A percentile compares a stretch with the other conserved stretches of the same genome.
These are phyloP conservation scores for Sipha flava DNA, from an alignment of 1,140 invertebrate genomes.

Conservation along the genomic window DNA sequence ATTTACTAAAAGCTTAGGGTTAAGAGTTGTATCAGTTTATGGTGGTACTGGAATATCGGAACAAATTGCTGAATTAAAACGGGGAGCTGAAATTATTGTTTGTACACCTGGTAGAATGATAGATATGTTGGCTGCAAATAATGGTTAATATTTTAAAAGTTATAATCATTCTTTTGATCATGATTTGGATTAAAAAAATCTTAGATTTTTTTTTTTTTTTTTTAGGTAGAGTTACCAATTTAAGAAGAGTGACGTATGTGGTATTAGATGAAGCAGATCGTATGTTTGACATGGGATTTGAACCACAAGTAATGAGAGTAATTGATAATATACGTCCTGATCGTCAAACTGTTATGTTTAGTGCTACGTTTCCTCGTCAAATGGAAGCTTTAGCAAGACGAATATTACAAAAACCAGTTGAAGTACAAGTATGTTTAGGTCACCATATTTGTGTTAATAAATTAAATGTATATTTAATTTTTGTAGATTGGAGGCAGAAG, in stretches of 20 bases:
- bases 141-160: slow-evolving; percentile 50
- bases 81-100: slow-evolving; percentile 96
- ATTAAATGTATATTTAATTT: neutral
- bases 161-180: too few species aligned
- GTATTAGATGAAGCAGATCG: slow-evolving; percentile 98
- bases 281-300: slow-evolving; percentile 99
- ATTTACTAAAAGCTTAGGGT: slow-evolving; percentile 79
- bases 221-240: slow-evolving; percentile 82
- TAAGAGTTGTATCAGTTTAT: slow-evolving; percentile 93
- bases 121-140: slow-evolving; percentile 98
- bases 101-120: slow-evolving; percentile 99
- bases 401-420: slow-evolving; percentile 90
- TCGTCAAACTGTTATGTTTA: slow-evolving; percentile 96
- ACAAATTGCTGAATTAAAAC: slow-evolving; percentile 95
- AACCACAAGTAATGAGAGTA: slow-evolving; percentile 96
- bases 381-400: slow-evolving; percentile 96
- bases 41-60: slow-evolving; percentile 96
- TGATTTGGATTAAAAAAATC: too few species aligned
- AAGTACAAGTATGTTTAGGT: slow-evolving; percentile 61
- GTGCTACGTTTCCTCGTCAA: slow-evolving; percentile 95
- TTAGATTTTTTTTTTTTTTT: slow-evolving; percentile 22
- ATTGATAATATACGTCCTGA: slow-evolving; percentile 96
- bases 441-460: neutral
- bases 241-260: slow-evolving; percentile 89
- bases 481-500: slow-evolving; percentile 83